Conservation (phyloP, 2,797 vertebrate genomes). For the Notolepis coatsorum region DNA sequence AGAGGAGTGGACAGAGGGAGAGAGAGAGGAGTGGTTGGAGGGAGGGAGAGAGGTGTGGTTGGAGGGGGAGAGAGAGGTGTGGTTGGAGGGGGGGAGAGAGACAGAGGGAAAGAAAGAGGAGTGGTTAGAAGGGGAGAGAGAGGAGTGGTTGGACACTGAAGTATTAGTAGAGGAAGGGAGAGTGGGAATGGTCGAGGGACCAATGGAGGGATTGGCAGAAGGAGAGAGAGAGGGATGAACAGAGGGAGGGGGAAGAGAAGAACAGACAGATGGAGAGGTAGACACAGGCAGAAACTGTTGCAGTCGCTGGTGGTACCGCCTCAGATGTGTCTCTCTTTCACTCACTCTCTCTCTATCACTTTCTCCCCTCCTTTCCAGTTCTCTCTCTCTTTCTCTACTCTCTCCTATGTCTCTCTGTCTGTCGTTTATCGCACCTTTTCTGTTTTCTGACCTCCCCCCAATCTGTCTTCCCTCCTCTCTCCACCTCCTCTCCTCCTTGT, state of each 20-base stretch:
- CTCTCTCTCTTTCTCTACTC: background rate
- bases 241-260: background rate
- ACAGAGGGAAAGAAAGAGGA: conserved; percentile 66
- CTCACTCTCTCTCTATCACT: conserved; percentile 55
- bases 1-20: conserved; percentile 57
- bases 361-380: conserved; percentile 4
- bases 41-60: conserved; percentile 27
- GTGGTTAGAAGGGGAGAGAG: conserved; percentile 35
- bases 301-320: conserved; percentile 89
- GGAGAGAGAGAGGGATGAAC: conserved; percentile 12
- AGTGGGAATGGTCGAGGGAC: too few relatives aligned
- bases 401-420: background rate
- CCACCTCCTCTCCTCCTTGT: conserved; percentile 12
- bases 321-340: conserved; percentile 85
- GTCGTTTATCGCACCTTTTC: conserved; percentile 7
- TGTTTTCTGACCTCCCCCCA: conserved; percentile 12
- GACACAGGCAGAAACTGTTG: conserved; percentile 80
- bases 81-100: conserved; percentile 62
- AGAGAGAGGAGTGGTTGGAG: background rate
- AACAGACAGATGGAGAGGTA: conserved; percentile 18
- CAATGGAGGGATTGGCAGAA: background rate
- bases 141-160: background rate
- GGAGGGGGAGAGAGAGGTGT: conserved; percentile 44
- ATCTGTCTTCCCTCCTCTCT: conserved; percentile 9
- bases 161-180: background rate